Evolutionary conservation across 2,888 invertebrate genomes (phyloP).

Genomic region (Drosophila demipolita): DNA sequence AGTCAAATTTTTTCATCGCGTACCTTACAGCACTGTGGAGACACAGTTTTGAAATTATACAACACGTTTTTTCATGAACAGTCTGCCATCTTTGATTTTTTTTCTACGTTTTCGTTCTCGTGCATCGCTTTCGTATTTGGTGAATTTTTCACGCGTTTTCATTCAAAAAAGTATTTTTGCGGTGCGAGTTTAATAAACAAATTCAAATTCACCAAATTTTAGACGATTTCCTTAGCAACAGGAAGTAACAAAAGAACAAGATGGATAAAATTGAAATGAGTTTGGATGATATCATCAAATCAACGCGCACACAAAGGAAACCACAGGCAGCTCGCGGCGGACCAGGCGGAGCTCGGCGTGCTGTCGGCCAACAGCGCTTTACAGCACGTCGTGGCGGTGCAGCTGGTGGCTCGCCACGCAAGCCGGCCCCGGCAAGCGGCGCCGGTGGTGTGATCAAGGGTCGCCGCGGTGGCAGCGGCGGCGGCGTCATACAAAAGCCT

Average conservation of each 20-base stretch:
- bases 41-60: constrained; percentile 16
- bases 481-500: constrained; percentile 87
- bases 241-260: constrained; percentile 6
- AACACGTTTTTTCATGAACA: constrained; percentile 65
- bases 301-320: constrained; percentile 87
- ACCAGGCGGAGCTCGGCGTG: constrained; percentile 83
- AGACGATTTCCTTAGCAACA: constrained; percentile 20
- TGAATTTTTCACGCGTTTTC: constrained; percentile 62
- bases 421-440: constrained; percentile 80
- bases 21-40: constrained; percentile 32
- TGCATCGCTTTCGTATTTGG: constrained; percentile 62
- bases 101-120: constrained; percentile 46
- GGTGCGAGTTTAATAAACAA: constrained; percentile 6
- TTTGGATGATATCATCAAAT: constrained; percentile 98
- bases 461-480: constrained; percentile 86
- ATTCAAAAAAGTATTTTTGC: constrained; percentile 7
- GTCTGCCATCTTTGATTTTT: constrained; percentile 59
- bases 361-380: constrained; percentile 86
- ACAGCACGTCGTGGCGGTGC: constrained; percentile 85
- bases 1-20: neutral
- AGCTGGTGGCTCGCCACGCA: constrained; percentile 72
- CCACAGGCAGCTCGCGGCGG: constrained; percentile 87
- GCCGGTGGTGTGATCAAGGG: constrained; percentile 87
- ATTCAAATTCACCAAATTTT: constrained; percentile 1
- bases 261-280: constrained; percentile 99